Conservation (phyloP, 1,140 invertebrate species). For the Sycophaga agraensis region DNA sequence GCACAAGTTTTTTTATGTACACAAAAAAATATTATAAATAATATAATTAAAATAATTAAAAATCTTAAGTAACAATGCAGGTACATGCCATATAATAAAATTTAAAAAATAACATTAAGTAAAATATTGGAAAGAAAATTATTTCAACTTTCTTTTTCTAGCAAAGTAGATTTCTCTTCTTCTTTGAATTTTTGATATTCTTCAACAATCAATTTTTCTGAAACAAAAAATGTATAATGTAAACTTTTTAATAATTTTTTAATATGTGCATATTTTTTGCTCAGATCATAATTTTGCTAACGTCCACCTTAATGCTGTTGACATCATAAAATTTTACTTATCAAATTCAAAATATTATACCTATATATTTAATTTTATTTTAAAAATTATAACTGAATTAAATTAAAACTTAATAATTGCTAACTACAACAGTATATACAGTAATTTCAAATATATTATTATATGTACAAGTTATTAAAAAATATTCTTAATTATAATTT, state of each 20-base stretch:
- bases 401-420: not conserved
- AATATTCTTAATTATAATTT: too few species aligned
- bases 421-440: not conserved
- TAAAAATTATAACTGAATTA: not conserved
- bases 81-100: not conserved
- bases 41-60: not conserved
- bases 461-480: too few species aligned
- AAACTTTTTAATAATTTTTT: too few species aligned
- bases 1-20: too few species aligned
- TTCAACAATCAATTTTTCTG: slow-evolving; percentile 19
- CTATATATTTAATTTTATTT: too few species aligned
- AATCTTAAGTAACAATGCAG: not conserved
- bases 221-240: too few species aligned
- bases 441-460: too few species aligned
- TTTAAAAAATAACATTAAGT: not conserved
- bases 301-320: too few species aligned
- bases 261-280: too few species aligned
- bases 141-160: slow-evolving; percentile 7
- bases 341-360: too few species aligned
- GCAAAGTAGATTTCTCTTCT: slow-evolving; percentile 9
- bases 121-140: not conserved
- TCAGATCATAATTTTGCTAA: too few species aligned
- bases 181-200: slow-evolving; percentile 25
- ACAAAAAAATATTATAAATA: slow-evolving; percentile 5
- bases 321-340: not conserved